Percentiles rank a stretch among this genome's conserved stretches.
Evolutionary conservation across 2,888 invertebrate genomes (phyloP).

Genomic region (Thecocarcelia acutangulata): DNA sequence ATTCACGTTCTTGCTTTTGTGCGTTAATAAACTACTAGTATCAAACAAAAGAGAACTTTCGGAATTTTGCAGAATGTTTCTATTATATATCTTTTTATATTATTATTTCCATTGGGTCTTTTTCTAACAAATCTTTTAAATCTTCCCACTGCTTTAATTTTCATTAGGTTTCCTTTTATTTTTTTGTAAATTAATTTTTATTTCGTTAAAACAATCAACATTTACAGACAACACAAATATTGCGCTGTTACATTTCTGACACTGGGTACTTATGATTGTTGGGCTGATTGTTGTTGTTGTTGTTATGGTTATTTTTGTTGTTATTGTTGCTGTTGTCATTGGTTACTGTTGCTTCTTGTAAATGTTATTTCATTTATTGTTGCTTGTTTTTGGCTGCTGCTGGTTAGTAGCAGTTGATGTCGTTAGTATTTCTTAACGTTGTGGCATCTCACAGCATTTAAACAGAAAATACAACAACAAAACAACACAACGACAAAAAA

Average conservation of each 20-base stretch:
- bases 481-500: conserved; percentile 1
- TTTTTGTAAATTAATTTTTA: conserved; percentile 20
- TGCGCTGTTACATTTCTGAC: conserved; percentile 57
- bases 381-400: conserved; percentile 33
- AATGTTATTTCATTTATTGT: conserved; percentile 55
- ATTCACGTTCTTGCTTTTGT: no score
- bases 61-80: no score
- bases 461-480: not conserved
- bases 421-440: conserved; percentile 51
- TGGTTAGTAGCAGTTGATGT: conserved; percentile 40
- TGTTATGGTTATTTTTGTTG: conserved; percentile 25
- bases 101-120: not conserved
- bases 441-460: conserved; percentile 36
- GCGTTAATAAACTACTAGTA: no score
- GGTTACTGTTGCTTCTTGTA: conserved; percentile 47
- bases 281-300: conserved; percentile 17
- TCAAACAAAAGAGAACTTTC: no score
- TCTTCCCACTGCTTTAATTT: conserved; percentile 22
- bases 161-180: conserved; percentile 1
- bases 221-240: conserved; percentile 40
- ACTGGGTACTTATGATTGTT: conserved; percentile 58
- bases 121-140: conserved; percentile 8
- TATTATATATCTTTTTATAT: no score
- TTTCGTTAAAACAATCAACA: conserved; percentile 35
- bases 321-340: conserved; percentile 27